These are phyloP conservation scores for Microctenopoma lineatum DNA, from an alignment of 2,797 vertebrate genomes.

Conservation along the genomic window DNA sequence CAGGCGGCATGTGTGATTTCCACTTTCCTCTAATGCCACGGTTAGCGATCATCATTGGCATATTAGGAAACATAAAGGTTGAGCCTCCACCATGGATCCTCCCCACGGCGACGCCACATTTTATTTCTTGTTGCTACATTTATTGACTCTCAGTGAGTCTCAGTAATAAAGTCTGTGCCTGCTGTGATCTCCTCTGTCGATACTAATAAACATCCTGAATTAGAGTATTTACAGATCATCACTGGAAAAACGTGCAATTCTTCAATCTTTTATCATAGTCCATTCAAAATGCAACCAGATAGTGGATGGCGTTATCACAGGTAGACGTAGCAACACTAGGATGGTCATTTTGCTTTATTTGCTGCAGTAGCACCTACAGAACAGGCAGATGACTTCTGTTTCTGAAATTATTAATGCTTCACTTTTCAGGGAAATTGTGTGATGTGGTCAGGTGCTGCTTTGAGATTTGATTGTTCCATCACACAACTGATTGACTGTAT, in stretches of 20 bases:
- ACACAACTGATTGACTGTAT: slow-evolving; percentile 1
- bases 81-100: slow-evolving; percentile 37
- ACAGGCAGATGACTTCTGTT: background rate
- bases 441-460: background rate
- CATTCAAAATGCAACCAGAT: background rate
- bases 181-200: slow-evolving; percentile 2
- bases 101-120: background rate
- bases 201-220: background rate
- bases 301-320: background rate
- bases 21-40: slow-evolving; percentile 55
- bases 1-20: slow-evolving; percentile 44
- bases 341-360: background rate
- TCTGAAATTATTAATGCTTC: slow-evolving; percentile 15
- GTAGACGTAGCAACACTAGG: background rate
- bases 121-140: slow-evolving; percentile 26
- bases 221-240: slow-evolving; percentile 3
- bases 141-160: slow-evolving; percentile 16
- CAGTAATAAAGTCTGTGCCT: slow-evolving; percentile 5
- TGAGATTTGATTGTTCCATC: background rate
- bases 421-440: slow-evolving; percentile 11
- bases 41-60: slow-evolving; percentile 54
- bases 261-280: background rate
- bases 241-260: background rate
- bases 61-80: slow-evolving; percentile 60
- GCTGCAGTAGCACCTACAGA: background rate